phyloP scores from a whole-genome alignment of 2,113 vertebrate species.

The Neotragus moschatus region DNA sequence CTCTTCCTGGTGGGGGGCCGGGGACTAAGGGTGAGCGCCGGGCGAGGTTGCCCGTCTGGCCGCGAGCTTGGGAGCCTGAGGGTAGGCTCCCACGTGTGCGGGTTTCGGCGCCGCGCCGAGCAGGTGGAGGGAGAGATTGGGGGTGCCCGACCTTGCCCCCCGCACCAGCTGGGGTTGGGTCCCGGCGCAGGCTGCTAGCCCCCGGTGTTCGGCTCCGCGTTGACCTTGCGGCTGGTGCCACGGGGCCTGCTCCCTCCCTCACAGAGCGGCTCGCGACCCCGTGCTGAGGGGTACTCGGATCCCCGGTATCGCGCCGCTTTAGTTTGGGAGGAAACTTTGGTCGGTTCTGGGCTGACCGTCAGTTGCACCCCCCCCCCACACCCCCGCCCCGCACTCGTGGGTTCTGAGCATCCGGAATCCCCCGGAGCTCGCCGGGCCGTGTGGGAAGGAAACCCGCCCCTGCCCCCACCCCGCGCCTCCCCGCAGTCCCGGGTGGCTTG shows the following conservation, averaged over 20 bases:
- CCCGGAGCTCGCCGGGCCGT: accelerated
- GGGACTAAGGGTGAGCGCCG: not conserved
- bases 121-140: constrained; percentile 28
- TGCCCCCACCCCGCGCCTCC: not conserved
- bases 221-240: constrained; percentile 26
- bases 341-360: not conserved
- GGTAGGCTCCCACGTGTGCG: constrained; percentile 32
- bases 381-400: not conserved
- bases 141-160: not conserved
- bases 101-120: not conserved
- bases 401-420: not conserved
- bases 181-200: not conserved
- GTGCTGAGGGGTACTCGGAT: not conserved
- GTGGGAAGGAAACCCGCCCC: not conserved
- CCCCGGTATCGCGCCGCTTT: not conserved
- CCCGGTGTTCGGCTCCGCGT: not conserved
- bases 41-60: not conserved
- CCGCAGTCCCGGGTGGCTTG: not conserved
- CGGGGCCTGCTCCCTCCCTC: not conserved
- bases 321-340: constrained; percentile 39
- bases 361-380: not conserved
- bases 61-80: not conserved
- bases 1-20: not conserved
- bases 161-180: not conserved
- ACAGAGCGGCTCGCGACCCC: not conserved